Evolutionary conservation across 2,888 invertebrate species (phyloP), one percentile per base, ranked within the genome.

Genomic region (Syrphus vitripennis): DNA sequence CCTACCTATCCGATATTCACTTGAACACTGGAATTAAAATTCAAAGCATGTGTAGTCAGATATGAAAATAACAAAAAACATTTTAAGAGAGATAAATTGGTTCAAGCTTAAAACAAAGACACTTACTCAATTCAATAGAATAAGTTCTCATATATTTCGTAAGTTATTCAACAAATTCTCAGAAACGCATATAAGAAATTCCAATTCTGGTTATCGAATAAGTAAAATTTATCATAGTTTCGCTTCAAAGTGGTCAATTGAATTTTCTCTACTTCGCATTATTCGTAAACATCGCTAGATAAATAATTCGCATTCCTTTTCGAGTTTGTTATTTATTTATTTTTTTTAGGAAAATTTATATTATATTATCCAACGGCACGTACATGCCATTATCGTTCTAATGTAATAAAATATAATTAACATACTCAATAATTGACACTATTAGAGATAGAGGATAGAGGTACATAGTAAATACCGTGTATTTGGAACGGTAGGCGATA

Each of bases 381-480:
- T 55, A 31, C 55, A 57, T 70, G 16, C 37, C 55, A 83, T 69
- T 79, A 83, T 74, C 74, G 50, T 63, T 74, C 69, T 74, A 79
- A 83, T 79, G 79, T 48, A 83, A 79, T 79, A 83, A 83, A 83
- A 69, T 70, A 79, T 83, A 83, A 83, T 83, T 83, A 83, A 83
- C 83, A 83, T 83, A 83, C 74, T 79, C 83, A 79, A 83, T 79
- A 83, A 83, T 74, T 83, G 79, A 75, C 83, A 83, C 83, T 83
- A 53, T 69, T 63, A 61, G 61, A 21, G 26, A 61, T 48, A 24
- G 53, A 34, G 24, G 12, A 14, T 21, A 48, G 45, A 48, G 4
- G 48, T n/a, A n/a, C n/a, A n/a, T n/a, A n/a, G n/a, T n/a, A n/a
- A n/a, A n/a, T 21, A 10, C 21, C 3, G n/a, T 16, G 10, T 29